A percentile compares a stretch with the other conserved stretches of the same genome.
Evolutionary conservation across 2,888 invertebrate species (phyloP).

Genomic region (Oscheius myriophilus): DNA sequence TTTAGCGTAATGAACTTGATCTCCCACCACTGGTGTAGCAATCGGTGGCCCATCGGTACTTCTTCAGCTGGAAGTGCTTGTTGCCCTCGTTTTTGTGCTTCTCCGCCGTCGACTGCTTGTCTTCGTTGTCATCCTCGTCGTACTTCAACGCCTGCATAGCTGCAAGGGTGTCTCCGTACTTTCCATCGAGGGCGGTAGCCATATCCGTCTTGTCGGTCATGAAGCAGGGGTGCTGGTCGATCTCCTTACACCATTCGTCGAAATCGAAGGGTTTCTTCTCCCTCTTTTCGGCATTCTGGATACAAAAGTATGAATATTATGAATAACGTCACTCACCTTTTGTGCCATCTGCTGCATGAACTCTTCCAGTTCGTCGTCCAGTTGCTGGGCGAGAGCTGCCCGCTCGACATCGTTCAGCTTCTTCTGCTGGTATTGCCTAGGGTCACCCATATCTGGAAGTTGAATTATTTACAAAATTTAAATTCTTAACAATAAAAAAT

Average conservation of each 20-base stretch:
- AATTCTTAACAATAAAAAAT: too few species aligned
- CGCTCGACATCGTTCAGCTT: conserved; percentile 58
- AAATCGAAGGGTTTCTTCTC: conserved; percentile 65
- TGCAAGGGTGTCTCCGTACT: conserved; percentile 61
- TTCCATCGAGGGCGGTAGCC: conserved; percentile 46
- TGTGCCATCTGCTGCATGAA: conserved; percentile 68
- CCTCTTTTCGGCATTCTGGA: conserved; percentile 34
- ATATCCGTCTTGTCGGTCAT: conserved; percentile 57
- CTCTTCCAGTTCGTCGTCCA: conserved; percentile 65
- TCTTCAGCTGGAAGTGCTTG: conserved; percentile 90
- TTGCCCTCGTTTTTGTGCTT: conserved; percentile 96
- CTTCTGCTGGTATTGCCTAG: conserved; percentile 32
- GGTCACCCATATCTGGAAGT: background rate
- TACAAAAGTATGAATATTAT: background rate
- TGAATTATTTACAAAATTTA: too few species aligned
- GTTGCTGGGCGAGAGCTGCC: conserved; percentile 53
- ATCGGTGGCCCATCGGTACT: conserved; percentile 85
- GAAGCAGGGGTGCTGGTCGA: conserved; percentile 68
- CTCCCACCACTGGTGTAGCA: conserved; percentile 82
- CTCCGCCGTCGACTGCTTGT: conserved; percentile 79
- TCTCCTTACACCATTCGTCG: conserved; percentile 66
- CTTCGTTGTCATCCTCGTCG: conserved; percentile 75
- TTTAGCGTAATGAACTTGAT: background rate
- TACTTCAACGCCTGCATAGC: conserved; percentile 88
- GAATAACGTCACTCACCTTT: conserved; percentile 33